Evolutionary conservation across 1,140 invertebrate species (phyloP).

Genomic region (Physella acuta): DNA sequence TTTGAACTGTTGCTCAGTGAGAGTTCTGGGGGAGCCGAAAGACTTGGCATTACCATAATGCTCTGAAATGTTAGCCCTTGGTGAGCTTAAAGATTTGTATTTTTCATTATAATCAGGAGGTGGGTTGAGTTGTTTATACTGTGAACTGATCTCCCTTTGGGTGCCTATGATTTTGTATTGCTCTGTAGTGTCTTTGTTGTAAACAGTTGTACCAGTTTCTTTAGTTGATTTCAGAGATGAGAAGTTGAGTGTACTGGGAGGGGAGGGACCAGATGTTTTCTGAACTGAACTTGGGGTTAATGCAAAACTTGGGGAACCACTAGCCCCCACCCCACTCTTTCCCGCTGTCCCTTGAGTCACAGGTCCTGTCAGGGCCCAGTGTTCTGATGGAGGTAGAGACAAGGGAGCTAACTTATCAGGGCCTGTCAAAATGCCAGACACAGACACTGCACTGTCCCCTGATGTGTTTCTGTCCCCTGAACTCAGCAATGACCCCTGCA

Average conservation of each 20-base stretch:
- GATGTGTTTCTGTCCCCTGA: constrained; percentile 27
- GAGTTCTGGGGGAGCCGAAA: background rate
- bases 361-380: constrained; percentile 25
- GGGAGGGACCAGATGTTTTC: no score
- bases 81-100: background rate
- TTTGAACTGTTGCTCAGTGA: no score
- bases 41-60: background rate
- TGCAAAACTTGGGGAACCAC: background rate
- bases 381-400: constrained; percentile 33
- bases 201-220: no score
- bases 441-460: constrained; percentile 28
- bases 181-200: no score
- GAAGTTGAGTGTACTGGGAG: no score
- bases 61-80: background rate
- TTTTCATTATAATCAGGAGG: constrained; percentile 1
- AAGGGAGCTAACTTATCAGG: constrained; percentile 18
- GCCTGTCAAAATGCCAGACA: constrained; percentile 19
- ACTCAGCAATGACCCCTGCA: constrained; percentile 22
- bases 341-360: constrained; percentile 19
- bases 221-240: no score
- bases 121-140: no score
- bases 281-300: no score
- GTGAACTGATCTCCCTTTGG: no score
- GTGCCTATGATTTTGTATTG: no score
- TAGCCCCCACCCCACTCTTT: background rate